Conservation (phyloP, 2,113 vertebrate genomes). For the Neotoma lepida region DNA sequence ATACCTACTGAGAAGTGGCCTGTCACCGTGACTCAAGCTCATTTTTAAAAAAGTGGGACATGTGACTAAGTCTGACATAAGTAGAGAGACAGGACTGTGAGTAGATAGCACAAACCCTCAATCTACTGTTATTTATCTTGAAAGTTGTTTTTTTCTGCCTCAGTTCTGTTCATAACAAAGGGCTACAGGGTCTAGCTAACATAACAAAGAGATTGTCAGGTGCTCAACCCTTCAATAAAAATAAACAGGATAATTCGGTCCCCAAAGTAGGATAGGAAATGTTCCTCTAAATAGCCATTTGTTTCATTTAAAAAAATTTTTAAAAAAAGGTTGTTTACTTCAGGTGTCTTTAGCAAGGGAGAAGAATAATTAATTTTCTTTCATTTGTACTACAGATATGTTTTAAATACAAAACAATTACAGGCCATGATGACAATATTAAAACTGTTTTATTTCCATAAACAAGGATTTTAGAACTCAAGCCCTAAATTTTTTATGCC, state of each 20-base stretch:
- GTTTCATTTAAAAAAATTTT: slow-evolving; percentile 47
- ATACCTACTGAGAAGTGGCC: neutral
- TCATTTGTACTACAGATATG: neutral
- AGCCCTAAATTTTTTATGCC: slow-evolving; percentile 40
- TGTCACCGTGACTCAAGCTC: neutral
- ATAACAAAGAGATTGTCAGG: neutral
- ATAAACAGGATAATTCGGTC: neutral
- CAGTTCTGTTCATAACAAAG: neutral
- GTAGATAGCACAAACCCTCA: neutral
- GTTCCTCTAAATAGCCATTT: slow-evolving; percentile 12
- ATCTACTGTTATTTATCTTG: neutral
- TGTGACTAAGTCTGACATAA: neutral
- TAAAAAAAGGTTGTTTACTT: slow-evolving; percentile 12
- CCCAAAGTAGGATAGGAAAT: neutral
- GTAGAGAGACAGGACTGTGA: neutral
- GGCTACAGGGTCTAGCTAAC: neutral
- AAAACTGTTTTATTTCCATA: neutral
- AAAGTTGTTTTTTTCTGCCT: neutral
- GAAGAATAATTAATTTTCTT: slow-evolving; percentile 42
- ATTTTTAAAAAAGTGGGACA: slow-evolving; percentile 22
- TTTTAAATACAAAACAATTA: slow-evolving; percentile 30
- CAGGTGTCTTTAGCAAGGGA: neutral
- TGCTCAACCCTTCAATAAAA: neutral
- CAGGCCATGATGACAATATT: neutral
- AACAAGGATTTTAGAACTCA: slow-evolving; percentile 17